Evolutionary conservation across 2,888 invertebrate species (phyloP), one percentile per base, ranked within the genome.

Genomic region (Pedicia rivosa): DNA sequence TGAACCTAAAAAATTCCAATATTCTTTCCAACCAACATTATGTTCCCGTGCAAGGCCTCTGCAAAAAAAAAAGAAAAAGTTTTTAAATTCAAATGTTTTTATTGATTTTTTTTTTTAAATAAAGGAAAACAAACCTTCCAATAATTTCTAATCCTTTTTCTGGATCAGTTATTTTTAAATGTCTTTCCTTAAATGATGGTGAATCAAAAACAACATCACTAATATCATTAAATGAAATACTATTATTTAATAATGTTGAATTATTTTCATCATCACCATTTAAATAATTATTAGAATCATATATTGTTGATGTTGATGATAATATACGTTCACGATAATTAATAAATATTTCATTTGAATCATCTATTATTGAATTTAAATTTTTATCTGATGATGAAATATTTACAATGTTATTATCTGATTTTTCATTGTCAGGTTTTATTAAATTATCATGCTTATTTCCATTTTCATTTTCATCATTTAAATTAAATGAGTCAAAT

Each of bases 111-210:
- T 12, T 27, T 27, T 12, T 4, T 13, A 12, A 13, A 31, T 13
- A 33, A 17, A 27, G 22, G 22, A 14, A 32, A 32, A 41, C 47
- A 47, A 50, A 27, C 27, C 35, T 70, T 43, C 87, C 91, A 28
- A 86, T 72, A 47, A 76, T 62, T 59, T 94, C 92, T n/a, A 91
- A 64, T 0, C 92, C 92, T 54, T 91, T 92, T 40, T 80, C 77
- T 20, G 75, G 69, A 54, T 92, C 91, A 35, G 70, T 65, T 8
- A 83, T 63, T 29, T 77, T 57, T 45, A 73, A 46, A 44, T 61
- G 54, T 4, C 60, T 53, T 44, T 60, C 61, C 14, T 50, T 51
- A 36, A 50, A 59, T 2, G 56, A 52, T n/a, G 50, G 49, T 8
- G 48, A 48, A 24, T 48, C 47, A 17, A 36, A 46, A 6, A 39